Conservation (phyloP, 92 coral and sea anemone genomes). For the Epizoanthus scotinus region DNA sequence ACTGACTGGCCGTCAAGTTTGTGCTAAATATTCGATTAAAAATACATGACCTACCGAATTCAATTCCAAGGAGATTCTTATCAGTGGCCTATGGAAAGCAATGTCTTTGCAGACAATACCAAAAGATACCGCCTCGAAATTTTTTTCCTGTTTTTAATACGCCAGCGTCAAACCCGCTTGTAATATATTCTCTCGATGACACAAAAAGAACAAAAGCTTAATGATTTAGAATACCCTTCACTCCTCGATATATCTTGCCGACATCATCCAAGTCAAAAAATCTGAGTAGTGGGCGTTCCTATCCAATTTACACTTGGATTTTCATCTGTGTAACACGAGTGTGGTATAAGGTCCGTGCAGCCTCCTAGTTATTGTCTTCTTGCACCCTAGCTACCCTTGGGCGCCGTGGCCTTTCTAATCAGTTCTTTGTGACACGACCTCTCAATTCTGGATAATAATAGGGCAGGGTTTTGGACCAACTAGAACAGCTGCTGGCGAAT, state of each 20-base stretch:
- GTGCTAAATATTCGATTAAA: slow-evolving; percentile 36
- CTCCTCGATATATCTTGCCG: slow-evolving; percentile 42
- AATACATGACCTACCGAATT: slow-evolving; percentile 52
- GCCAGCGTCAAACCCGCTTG: neutral
- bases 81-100: slow-evolving; percentile 42
- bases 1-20: slow-evolving; percentile 25
- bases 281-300: slow-evolving; percentile 93
- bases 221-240: neutral
- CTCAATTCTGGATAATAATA: slow-evolving; percentile 30
- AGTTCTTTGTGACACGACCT: slow-evolving; percentile 38
- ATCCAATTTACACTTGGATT: slow-evolving; percentile 93
- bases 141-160: neutral
- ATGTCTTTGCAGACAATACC: slow-evolving; percentile 36
- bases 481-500: slow-evolving; percentile 23
- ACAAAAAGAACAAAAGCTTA: neutral
- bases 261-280: slow-evolving; percentile 73
- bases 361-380: slow-evolving; percentile 70
- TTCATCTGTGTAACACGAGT: slow-evolving; percentile 86
- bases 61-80: slow-evolving; percentile 66
- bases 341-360: slow-evolving; percentile 56
- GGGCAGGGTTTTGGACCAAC: slow-evolving; percentile 21
- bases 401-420: slow-evolving; percentile 20
- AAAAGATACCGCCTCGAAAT: slow-evolving; percentile 32
- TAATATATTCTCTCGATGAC: neutral
- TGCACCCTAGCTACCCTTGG: slow-evolving; percentile 33